Percentiles rank a stretch among this genome's conserved stretches.
Conservation (phyloP, 1,140 invertebrate species). For the Meloidogyne floridensis region DNA sequence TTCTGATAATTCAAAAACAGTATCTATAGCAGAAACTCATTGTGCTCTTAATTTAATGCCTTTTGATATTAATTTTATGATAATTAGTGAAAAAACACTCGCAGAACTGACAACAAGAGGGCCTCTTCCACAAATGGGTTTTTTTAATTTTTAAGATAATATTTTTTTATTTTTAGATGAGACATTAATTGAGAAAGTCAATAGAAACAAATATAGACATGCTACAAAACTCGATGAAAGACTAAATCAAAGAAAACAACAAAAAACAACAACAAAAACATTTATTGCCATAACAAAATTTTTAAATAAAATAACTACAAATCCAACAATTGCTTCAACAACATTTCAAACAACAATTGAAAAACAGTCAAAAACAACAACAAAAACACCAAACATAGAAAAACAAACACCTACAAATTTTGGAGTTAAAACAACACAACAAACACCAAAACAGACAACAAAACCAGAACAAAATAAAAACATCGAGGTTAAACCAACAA, state of each 20-base stretch:
- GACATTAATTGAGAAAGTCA: background rate
- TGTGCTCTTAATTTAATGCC: constrained; percentile 26
- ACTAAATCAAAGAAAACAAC: background rate
- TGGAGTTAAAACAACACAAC: background rate
- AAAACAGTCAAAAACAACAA: background rate
- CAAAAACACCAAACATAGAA: too few relatives aligned
- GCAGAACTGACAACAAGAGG: constrained; percentile 2
- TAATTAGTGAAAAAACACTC: constrained; percentile 20
- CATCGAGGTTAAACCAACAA: background rate
- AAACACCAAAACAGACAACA: background rate
- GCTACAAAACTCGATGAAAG: background rate
- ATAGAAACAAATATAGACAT: background rate
- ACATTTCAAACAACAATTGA: background rate
- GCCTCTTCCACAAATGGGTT: constrained; percentile 14
- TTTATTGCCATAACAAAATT: background rate
- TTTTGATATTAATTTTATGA: constrained; percentile 24
- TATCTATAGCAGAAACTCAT: constrained; percentile 3
- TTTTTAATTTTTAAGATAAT: background rate
- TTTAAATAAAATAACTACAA: background rate
- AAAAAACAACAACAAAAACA: background rate
- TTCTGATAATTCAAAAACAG: background rate
- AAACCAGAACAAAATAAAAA: too few relatives aligned
- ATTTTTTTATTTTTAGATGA: background rate
- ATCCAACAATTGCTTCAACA: background rate
- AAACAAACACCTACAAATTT: too few relatives aligned